phyloP scores from a whole-genome alignment of 2,888 invertebrate species.

The Harpagoxenus sublaevis region DNA sequence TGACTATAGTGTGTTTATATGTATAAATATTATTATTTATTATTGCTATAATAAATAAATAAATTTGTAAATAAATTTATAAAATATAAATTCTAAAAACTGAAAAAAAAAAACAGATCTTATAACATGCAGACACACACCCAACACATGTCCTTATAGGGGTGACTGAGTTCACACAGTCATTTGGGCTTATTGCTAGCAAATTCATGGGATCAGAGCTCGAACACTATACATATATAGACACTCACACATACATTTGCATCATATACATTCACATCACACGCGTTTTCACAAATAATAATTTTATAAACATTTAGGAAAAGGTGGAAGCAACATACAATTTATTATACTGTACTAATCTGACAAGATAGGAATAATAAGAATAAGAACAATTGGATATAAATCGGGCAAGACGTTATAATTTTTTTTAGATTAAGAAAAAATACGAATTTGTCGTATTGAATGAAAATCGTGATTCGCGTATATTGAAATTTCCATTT shows the following conservation, averaged over 20 bases:
- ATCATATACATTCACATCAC: background rate
- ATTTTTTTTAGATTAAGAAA: background rate
- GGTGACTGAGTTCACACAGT: too few relatives aligned
- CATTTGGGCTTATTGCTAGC: too few relatives aligned
- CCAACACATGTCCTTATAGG: too few relatives aligned
- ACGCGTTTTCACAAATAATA: background rate
- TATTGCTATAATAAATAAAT: too few relatives aligned
- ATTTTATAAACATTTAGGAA: too few relatives aligned
- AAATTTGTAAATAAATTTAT: too few relatives aligned
- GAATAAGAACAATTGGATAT: background rate
- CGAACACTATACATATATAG: background rate
- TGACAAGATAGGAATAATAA: background rate
- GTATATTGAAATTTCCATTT: background rate
- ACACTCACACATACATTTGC: background rate
- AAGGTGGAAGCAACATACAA: background rate
- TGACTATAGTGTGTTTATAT: too few relatives aligned
- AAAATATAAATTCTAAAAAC: too few relatives aligned
- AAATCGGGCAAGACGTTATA: background rate
- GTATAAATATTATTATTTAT: too few relatives aligned
- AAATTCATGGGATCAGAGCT: too few relatives aligned
- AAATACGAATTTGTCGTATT: background rate
- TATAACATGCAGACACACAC: too few relatives aligned
- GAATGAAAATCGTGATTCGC: background rate
- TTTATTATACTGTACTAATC: background rate
- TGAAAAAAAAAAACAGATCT: too few relatives aligned